Conservation (phyloP, 2,113 vertebrate species). For the Prinia subflava region DNA sequence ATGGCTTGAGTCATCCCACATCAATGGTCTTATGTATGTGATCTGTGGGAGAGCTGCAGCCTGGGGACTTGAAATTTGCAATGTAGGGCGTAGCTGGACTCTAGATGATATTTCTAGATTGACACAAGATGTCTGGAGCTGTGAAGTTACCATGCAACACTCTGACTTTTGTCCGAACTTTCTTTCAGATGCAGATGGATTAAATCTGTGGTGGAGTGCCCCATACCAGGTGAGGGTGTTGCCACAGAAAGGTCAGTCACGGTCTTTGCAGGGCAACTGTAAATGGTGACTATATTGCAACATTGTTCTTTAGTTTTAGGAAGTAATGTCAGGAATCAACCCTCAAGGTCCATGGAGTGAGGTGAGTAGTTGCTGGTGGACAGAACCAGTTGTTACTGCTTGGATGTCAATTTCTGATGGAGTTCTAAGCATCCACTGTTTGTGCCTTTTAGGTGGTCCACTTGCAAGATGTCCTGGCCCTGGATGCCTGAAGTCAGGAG, state of each 20-base stretch:
- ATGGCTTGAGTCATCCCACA: neutral
- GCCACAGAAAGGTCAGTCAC: neutral
- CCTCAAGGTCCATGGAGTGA: neutral
- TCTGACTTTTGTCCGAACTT: neutral
- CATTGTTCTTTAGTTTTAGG: neutral
- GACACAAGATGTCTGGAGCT: neutral
- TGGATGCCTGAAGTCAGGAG: too few species aligned
- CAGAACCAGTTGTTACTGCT: neutral
- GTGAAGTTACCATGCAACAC: neutral
- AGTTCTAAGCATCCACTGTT: neutral
- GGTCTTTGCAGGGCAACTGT: neutral
- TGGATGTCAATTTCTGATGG: neutral
- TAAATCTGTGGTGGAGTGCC: neutral
- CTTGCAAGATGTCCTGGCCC: neutral
- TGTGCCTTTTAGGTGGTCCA: too few species aligned
- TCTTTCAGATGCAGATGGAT: neutral
- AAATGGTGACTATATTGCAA: neutral
- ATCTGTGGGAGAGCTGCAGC: too few species aligned
- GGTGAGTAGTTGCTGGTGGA: neutral
- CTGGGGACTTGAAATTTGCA: neutral
- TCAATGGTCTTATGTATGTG: too few species aligned
- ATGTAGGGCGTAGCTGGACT: neutral
- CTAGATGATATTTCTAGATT: neutral
- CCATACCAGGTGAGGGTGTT: neutral
- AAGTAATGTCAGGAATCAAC: neutral